Evolutionary conservation across 1,140 invertebrate species (phyloP).

Genomic region (Ditylenchus dipsaci): DNA sequence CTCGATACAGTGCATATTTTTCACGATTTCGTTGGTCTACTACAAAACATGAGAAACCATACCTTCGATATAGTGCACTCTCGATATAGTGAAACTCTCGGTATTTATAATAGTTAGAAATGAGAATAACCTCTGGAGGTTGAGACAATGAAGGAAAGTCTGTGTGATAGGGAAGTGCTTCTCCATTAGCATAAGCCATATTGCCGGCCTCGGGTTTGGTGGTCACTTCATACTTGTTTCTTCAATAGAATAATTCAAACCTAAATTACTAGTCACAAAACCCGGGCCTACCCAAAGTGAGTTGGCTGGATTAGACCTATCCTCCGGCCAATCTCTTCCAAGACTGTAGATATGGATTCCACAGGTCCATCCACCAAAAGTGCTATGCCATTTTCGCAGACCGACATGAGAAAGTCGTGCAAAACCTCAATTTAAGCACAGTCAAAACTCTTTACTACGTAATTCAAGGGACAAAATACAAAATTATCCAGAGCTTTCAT

Average conservation of each 20-base stretch:
- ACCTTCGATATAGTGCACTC: too few species aligned
- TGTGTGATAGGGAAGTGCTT: slow-evolving; percentile 51
- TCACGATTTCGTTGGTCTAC: too few species aligned
- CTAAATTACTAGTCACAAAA: neutral
- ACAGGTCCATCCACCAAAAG: slow-evolving; percentile 31
- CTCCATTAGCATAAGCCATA: slow-evolving; percentile 50
- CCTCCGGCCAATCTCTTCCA: slow-evolving; percentile 38
- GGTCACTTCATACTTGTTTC: slow-evolving; percentile 47
- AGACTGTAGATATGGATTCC: slow-evolving; percentile 13
- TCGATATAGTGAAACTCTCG: too few species aligned
- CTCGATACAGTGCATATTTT: too few species aligned
- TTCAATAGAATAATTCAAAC: slow-evolving; percentile 17
- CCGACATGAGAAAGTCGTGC: slow-evolving; percentile 49
- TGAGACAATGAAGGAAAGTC: slow-evolving; percentile 51
- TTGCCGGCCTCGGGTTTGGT: slow-evolving; percentile 50
- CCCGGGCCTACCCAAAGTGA: slow-evolving; percentile 45
- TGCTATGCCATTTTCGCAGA: slow-evolving; percentile 51
- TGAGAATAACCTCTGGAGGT: slow-evolving; percentile 38
- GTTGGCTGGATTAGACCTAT: slow-evolving; percentile 52
- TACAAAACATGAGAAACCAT: too few species aligned
- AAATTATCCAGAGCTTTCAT: too few species aligned
- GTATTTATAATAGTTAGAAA: neutral
- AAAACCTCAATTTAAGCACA: slow-evolving; percentile 24
- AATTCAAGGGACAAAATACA: too few species aligned
- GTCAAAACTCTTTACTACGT: too few species aligned